These are phyloP conservation scores for Strix aluco DNA, from an alignment of 2,113 vertebrate genomes.

Conservation along the genomic window DNA sequence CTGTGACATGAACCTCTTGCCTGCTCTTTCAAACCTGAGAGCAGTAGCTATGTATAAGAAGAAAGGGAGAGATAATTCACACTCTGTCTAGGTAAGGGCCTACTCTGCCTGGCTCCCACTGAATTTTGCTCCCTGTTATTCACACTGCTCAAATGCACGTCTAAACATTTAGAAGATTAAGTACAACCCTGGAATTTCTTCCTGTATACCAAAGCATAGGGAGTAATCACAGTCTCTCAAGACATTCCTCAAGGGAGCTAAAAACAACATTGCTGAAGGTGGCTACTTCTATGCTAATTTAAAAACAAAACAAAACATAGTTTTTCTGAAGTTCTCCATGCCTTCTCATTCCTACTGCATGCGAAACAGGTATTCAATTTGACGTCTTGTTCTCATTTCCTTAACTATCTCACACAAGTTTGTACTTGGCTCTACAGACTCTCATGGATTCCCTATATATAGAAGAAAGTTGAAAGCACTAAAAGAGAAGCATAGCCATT, in stretches of 20 bases:
- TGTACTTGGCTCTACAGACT: not conserved
- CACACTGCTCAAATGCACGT: not conserved
- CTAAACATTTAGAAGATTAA: not conserved
- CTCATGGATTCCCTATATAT: not conserved
- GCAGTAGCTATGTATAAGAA: not conserved
- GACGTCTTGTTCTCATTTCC: not conserved
- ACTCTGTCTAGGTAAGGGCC: not conserved
- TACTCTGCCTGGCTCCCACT: not conserved
- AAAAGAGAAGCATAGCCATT: not conserved
- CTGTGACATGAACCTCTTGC: not conserved
- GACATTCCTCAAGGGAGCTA: not conserved
- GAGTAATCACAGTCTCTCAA: not conserved
- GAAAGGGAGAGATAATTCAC: not conserved
- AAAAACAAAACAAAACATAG: not conserved
- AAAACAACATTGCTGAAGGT: not conserved
- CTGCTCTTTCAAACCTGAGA: not conserved
- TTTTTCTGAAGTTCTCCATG: not conserved
- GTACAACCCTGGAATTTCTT: not conserved
- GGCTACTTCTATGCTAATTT: too few species aligned
- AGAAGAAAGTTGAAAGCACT: not conserved
- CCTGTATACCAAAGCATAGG: not conserved
- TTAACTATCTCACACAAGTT: not conserved
- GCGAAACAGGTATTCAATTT: not conserved
- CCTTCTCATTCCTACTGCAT: not conserved
- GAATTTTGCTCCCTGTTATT: not conserved